Evolutionary conservation across 1,140 invertebrate genomes (phyloP).

Genomic region (Meloidogyne chitwoodi): DNA sequence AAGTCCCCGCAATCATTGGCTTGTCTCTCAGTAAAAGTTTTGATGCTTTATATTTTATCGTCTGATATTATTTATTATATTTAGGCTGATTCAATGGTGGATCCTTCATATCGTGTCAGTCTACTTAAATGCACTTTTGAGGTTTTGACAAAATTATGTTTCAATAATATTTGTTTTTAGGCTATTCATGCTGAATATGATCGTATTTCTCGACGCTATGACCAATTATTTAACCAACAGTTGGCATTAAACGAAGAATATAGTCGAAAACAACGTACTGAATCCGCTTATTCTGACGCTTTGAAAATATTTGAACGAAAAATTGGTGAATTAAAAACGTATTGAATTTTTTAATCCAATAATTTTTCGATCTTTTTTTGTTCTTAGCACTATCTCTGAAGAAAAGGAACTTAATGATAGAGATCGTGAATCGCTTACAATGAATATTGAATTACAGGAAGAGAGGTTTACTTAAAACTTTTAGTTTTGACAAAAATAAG

Average conservation of each 20-base stretch:
- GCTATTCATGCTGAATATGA: slow-evolving; percentile 44
- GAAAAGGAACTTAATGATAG: slow-evolving; percentile 5
- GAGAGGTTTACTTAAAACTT: background rate
- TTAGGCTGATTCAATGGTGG: background rate
- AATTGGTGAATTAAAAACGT: slow-evolving; percentile 19
- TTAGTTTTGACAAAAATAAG: background rate
- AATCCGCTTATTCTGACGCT: slow-evolving; percentile 30
- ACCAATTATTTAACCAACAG: slow-evolving; percentile 28
- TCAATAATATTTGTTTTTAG: slow-evolving; percentile 6
- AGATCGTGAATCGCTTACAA: slow-evolving; percentile 9
- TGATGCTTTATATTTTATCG: slow-evolving; percentile 13
- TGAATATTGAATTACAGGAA: slow-evolving; percentile 23
- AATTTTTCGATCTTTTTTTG: background rate
- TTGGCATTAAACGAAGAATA: slow-evolving; percentile 14
- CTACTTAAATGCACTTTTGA: slow-evolving; percentile 22
- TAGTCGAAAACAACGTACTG: slow-evolving; percentile 27
- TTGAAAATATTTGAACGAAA: slow-evolving; percentile 26
- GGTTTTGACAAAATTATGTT: slow-evolving; percentile 4
- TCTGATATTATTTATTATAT: background rate
- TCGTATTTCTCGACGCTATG: slow-evolving; percentile 34
- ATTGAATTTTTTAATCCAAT: background rate
- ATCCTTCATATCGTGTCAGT: slow-evolving; percentile 5
- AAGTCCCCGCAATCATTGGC: background rate
- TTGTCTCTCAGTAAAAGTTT: background rate
- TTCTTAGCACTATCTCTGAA: background rate